These are phyloP conservation scores for Sitta carolinensis DNA, from an alignment of 2,797 vertebrate species.

Conservation along the genomic window DNA sequence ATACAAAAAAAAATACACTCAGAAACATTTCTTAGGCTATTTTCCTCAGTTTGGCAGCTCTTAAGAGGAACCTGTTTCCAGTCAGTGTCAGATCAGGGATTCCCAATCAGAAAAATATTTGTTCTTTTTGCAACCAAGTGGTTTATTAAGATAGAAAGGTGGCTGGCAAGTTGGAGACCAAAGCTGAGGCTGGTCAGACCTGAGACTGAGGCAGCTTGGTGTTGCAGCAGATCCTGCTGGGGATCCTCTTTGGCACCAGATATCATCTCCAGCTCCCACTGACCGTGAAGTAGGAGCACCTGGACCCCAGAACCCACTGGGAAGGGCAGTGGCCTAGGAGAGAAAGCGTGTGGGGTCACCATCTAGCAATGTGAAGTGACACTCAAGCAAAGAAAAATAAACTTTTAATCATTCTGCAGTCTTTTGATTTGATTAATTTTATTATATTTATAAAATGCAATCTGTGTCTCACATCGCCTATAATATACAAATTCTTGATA, in stretches of 20 bases:
- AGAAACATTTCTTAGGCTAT: background rate
- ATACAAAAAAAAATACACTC: background rate
- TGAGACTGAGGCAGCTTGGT: background rate
- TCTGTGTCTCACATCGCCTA: background rate
- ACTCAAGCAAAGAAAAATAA: background rate
- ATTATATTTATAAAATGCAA: background rate
- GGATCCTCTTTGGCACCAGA: background rate
- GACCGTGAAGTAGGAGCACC: fast-evolving
- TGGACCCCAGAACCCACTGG: background rate
- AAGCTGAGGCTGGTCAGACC: background rate
- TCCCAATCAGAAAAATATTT: background rate
- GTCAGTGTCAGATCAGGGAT: background rate
- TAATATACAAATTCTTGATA: background rate
- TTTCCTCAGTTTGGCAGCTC: background rate
- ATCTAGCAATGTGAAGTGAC: background rate
- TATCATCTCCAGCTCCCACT: background rate
- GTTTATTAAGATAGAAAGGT: background rate
- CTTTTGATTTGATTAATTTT: background rate
- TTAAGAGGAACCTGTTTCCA: background rate
- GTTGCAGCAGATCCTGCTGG: background rate
- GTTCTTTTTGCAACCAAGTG: fast-evolving
- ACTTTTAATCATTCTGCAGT: background rate
- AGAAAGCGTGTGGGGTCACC: fast-evolving
- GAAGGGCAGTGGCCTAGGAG: background rate
- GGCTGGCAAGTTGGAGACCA: background rate